These are phyloP conservation scores for Columbina picui DNA, from an alignment of 2,113 vertebrate species.

Conservation along the genomic window DNA sequence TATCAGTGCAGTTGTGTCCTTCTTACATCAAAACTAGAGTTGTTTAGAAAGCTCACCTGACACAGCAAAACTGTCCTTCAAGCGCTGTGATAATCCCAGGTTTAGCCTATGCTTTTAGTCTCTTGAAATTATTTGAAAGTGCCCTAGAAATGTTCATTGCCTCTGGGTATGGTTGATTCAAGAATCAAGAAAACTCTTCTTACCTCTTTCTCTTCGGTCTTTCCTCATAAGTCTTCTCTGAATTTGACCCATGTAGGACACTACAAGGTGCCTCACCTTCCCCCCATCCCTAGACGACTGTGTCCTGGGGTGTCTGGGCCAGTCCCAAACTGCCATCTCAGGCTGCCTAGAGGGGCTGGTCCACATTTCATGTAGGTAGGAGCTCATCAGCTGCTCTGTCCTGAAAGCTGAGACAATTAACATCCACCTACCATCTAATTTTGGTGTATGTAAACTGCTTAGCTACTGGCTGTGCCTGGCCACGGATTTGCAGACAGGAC, in stretches of 20 bases:
- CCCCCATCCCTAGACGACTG: not conserved
- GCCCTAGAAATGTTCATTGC: not conserved
- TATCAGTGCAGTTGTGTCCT: not conserved
- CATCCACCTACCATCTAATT: not conserved
- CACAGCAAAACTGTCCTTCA: not conserved
- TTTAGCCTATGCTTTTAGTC: not conserved
- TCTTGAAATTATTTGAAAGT: not conserved
- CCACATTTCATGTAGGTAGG: too few relatives aligned
- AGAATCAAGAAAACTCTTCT: not conserved
- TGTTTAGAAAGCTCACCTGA: conserved; percentile 2
- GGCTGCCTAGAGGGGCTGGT: not conserved
- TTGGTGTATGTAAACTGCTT: rapidly evolving
- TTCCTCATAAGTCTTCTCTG: not conserved
- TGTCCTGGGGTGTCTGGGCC: not conserved
- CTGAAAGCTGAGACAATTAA: not conserved
- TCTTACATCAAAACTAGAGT: not conserved
- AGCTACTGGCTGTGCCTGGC: not conserved
- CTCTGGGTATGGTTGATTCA: not conserved
- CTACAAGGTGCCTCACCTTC: not conserved
- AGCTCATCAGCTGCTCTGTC: not conserved
- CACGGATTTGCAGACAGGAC: not conserved
- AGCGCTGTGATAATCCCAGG: not conserved
- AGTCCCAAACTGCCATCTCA: not conserved
- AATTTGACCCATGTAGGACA: not conserved
- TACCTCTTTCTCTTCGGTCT: not conserved